Base-by-base conservation (phyloP, 2,888 invertebrate genomes). In the Elysia crispata region DNA sequence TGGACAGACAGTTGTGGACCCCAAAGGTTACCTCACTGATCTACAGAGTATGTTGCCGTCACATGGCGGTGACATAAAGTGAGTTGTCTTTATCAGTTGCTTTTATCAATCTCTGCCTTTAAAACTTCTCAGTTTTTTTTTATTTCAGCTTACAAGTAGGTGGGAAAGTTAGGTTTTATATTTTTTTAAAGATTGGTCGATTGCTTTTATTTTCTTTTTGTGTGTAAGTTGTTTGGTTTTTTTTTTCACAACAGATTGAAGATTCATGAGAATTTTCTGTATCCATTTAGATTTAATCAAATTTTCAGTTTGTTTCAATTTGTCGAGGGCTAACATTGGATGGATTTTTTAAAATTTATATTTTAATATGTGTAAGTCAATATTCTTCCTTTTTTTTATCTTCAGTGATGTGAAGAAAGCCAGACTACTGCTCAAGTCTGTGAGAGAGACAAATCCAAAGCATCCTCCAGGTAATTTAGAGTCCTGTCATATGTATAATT, bases 21-120 rank as follows among this genome's bases (percentile, higher is more conserved):
- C 99, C 0, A 99, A 99, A 92, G 99, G 99, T 1, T 99, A 99
- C 91, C 94, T 99, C n/a, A 99, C 99, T 0, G 99, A 99, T 92
- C 93, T 99, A 72, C 98, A 99, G 91, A 98, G 98, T 30, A 99
- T 99, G 98, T 97, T 99, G 88, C 99, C 99, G 0, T 97, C 97
- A 0, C 98, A 98, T 90, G 99, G 99, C 0, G 98, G 98, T 1
- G 99, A 98, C 91, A 98, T 98, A 64, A 97, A 97, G 94, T 94
- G 91, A 90, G 92, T 86, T 11, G 5, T 41, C 41, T 41, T 41
- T 41, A 6, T 41, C 41, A 41, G 41, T 20, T 54, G 54, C 54
- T 54, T 54, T 20, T 54, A 13, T 54, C 20, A 54, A 20, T 15
- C 13, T 54, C 5, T 60, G 20, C 15, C 3, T 5, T 60, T 23